Percentiles rank a stretch among this genome's conserved stretches.
Evolutionary conservation across 2,113 vertebrate genomes (phyloP).

Genomic region (Rhinichthys klamathensis): DNA sequence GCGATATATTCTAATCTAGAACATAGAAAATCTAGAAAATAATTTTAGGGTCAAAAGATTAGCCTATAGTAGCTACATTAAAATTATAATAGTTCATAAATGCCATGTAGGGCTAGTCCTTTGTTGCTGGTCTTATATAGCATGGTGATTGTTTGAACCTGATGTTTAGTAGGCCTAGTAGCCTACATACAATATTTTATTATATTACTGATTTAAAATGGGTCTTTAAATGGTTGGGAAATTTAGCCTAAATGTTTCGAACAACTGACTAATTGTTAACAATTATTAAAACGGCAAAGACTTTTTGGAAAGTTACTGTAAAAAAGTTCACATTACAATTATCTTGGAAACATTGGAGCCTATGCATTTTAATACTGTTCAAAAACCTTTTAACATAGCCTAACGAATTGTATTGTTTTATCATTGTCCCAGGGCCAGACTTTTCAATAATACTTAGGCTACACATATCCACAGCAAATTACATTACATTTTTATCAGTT

Average conservation of each 20-base stretch:
- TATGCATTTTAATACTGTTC: background rate
- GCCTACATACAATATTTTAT: background rate
- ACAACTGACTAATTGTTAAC: no score
- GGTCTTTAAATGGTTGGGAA: background rate
- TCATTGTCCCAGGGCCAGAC: background rate
- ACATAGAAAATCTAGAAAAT: background rate
- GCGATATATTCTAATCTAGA: background rate
- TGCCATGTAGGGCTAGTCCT: background rate
- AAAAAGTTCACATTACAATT: background rate
- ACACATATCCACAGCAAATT: no score
- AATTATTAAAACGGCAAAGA: no score
- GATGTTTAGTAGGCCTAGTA: background rate
- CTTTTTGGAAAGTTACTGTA: background rate
- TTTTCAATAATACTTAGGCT: background rate
- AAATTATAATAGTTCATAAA: background rate
- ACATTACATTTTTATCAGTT: background rate
- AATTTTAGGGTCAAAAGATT: background rate
- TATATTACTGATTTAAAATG: background rate
- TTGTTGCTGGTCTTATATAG: background rate
- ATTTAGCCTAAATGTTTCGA: background rate
- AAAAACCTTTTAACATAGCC: background rate
- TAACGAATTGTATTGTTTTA: background rate
- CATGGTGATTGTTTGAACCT: background rate
- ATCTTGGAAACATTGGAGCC: background rate
- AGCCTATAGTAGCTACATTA: background rate